phyloP scores from a whole-genome alignment of 2,113 vertebrate genomes.

The Tauraco erythrolophus region DNA sequence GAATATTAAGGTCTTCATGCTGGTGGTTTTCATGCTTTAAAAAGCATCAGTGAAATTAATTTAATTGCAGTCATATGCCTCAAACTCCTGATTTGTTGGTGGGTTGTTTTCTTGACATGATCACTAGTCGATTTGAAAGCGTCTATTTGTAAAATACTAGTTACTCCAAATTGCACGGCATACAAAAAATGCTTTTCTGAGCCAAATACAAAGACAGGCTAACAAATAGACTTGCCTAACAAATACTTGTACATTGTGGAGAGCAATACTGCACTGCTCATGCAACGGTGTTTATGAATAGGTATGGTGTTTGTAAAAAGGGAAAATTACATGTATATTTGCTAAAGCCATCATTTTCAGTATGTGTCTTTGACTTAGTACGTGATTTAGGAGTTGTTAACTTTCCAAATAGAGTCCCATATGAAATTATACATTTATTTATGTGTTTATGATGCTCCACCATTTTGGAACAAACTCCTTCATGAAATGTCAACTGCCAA shows the following conservation, averaged over 20 bases:
- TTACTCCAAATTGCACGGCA: background rate
- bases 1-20: background rate
- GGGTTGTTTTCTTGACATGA: background rate
- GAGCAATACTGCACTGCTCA: background rate
- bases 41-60: background rate
- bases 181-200: background rate
- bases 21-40: background rate
- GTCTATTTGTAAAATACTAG: background rate
- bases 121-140: background rate
- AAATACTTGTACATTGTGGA: background rate
- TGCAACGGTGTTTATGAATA: background rate
- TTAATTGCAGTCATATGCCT: background rate
- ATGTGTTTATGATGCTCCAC: background rate
- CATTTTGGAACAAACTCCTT: background rate
- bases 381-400: background rate
- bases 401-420: background rate
- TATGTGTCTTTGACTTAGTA: background rate
- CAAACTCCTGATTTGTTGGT: background rate
- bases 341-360: background rate
- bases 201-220: background rate
- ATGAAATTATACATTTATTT: background rate
- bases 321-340: background rate
- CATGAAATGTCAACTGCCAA: fast-evolving
- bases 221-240: background rate
- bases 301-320: background rate